Conservation (phyloP, 2,797 vertebrate genomes). For the Cossypha caffra region DNA sequence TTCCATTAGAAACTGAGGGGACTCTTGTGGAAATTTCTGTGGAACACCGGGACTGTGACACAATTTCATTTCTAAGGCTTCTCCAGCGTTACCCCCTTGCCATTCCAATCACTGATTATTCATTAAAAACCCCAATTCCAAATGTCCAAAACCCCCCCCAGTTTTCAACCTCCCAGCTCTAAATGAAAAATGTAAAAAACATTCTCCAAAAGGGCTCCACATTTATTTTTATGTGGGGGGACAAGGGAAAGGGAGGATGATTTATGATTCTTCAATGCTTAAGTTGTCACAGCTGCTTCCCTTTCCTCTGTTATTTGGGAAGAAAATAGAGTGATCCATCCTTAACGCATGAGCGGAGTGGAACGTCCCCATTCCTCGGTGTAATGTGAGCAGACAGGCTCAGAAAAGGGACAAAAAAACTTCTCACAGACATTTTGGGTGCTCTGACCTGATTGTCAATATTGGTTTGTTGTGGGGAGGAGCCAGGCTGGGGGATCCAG, state of each 20-base stretch:
- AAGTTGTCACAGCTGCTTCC: slow-evolving; percentile 55
- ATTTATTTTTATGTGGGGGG: slow-evolving; percentile 17
- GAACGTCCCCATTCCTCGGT: background rate
- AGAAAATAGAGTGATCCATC: slow-evolving; percentile 29
- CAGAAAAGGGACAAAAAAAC: background rate
- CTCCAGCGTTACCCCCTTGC: background rate
- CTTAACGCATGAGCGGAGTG: background rate
- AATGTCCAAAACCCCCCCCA: background rate
- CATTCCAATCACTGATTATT: background rate
- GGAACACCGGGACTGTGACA: background rate
- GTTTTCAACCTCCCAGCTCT: background rate
- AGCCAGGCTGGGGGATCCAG: background rate
- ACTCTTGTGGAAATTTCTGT: accelerated
- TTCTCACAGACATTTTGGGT: background rate
- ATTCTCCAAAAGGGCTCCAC: background rate
- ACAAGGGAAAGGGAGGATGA: slow-evolving; percentile 16
- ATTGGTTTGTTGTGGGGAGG: background rate
- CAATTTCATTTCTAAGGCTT: background rate
- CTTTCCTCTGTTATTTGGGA: slow-evolving; percentile 2
- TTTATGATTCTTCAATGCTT: slow-evolving; percentile 42
- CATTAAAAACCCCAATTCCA: background rate
- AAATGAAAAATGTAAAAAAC: background rate
- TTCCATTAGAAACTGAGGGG: background rate
- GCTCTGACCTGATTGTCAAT: background rate
- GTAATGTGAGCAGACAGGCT: background rate